Base-by-base conservation (phyloP, 2,113 vertebrate genomes). In the Lamprotornis superbus region DNA sequence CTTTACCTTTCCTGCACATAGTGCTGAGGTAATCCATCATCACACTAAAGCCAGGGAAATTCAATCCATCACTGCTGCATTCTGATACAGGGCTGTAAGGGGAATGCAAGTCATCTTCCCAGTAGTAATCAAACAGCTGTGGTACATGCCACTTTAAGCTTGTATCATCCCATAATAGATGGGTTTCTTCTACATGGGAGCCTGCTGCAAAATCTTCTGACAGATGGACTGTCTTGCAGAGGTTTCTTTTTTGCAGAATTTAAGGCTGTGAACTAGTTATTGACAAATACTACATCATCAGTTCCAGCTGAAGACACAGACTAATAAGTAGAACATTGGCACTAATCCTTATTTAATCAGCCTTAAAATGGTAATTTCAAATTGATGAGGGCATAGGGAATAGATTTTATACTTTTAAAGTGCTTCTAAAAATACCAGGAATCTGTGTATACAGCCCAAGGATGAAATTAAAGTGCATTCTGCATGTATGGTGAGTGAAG, bases 331-430 rank as follows among this genome's bases (percentile, higher is more conserved):
- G 97, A 98, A 98, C 98, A 98, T 98, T 98, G 97, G 96, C 96
- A 97, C 98, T 98, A 98, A 98, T 98, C 97, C 97, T 97, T 97
- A 98, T 98, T 98, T 98, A 98, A 98, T 98, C 98, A 98, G 97
- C 97, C 98, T 98, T 98, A 98, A 98, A 98, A 98, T 98, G 98
- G 98, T 97, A 98, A 98, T 98, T 98, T 98, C 95, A 97, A 98
- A 98, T 98, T 98, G 97, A 98, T 98, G 98, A 98, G 97, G 97
- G 97, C 96, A 97, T 84, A 96, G 98, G 98, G 97, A 98, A 98
- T 98, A 98, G 93, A 98, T 98, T 98, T 98, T 96, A 95, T 97
- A 97, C 96, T 94, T 97, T 92, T 97, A 96, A 98, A 98, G 92
- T 97, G 93, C 92, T 98, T 95, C 97, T 98, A 98, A 98, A 98